phyloP scores from a whole-genome alignment of 1,140 invertebrate genomes.

The Metopolophium dirhodum region DNA sequence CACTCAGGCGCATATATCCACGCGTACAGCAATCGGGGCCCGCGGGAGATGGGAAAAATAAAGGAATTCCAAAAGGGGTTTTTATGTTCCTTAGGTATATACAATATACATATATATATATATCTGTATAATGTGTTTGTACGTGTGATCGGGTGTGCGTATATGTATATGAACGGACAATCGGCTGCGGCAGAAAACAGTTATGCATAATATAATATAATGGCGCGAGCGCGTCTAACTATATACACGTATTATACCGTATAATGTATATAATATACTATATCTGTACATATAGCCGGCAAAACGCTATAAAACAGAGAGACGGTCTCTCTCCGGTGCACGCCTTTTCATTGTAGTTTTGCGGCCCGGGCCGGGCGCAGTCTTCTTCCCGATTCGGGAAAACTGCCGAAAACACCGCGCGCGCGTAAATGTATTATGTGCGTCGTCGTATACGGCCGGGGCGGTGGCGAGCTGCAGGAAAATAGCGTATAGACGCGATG shows the following conservation, averaged over 20 bases:
- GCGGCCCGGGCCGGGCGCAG: background rate
- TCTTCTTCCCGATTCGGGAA: constrained; percentile 35
- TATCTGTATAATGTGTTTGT: background rate
- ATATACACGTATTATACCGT: background rate
- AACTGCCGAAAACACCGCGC: constrained; percentile 51
- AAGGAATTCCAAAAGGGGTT: constrained; percentile 25
- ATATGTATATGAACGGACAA: constrained; percentile 36
- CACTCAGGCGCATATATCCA: background rate
- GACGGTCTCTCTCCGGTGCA: constrained; percentile 8
- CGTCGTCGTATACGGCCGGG: background rate
- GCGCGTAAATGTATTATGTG: background rate
- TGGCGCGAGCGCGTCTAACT: background rate
- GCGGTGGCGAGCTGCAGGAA: background rate
- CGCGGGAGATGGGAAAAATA: background rate
- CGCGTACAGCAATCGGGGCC: background rate
- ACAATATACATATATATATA: background rate
- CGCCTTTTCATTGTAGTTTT: constrained; percentile 45
- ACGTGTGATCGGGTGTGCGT: background rate
- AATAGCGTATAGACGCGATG: constrained; percentile 38
- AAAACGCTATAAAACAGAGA: constrained; percentile 37
- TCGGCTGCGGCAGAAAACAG: constrained; percentile 51
- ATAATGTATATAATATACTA: background rate
- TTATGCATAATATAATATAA: constrained; percentile 47
- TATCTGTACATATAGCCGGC: background rate
- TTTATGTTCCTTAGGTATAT: constrained; percentile 41